Evolutionary conservation across 2,797 vertebrate genomes (phyloP).

Genomic region (Heterohyrax brucei): DNA sequence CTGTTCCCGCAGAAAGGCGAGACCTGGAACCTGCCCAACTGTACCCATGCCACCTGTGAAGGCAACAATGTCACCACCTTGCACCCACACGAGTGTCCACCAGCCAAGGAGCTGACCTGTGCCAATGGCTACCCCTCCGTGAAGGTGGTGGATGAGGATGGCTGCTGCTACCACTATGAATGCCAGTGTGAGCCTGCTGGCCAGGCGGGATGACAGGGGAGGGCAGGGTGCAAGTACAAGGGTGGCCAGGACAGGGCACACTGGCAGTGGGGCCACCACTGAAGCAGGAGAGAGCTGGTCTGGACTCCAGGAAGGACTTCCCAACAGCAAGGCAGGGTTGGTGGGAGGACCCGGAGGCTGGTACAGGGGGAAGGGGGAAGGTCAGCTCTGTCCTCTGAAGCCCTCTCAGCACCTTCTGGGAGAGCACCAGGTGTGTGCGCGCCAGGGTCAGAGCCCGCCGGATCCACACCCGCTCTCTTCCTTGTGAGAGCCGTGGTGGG

Average conservation of each 20-base stretch:
- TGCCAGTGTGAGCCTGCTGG: constrained; percentile 92
- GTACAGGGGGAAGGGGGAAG: neutral
- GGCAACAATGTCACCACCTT: constrained; percentile 86
- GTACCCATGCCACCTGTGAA: constrained; percentile 91
- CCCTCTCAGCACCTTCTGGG: rapidly evolving
- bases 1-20: constrained; percentile 91
- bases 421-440: rapidly evolving
- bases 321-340: rapidly evolving
- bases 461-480: neutral
- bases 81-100: constrained; percentile 84
- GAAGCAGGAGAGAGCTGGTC: rapidly evolving
- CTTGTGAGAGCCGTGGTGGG: neutral
- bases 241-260: neutral
- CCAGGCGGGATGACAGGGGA: rapidly evolving
- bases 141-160: constrained; percentile 88
- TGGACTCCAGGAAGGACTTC: neutral
- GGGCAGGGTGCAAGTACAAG: neutral
- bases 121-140: constrained; percentile 90
- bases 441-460: too few species aligned
- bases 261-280: rapidly evolving
- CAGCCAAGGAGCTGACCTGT: constrained; percentile 88
- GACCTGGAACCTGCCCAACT: constrained; percentile 90
- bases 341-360: neutral
- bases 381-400: neutral
- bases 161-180: constrained; percentile 94